Base-by-base conservation (phyloP, 1,140 invertebrate species). In the Pomacea maculata region DNA sequence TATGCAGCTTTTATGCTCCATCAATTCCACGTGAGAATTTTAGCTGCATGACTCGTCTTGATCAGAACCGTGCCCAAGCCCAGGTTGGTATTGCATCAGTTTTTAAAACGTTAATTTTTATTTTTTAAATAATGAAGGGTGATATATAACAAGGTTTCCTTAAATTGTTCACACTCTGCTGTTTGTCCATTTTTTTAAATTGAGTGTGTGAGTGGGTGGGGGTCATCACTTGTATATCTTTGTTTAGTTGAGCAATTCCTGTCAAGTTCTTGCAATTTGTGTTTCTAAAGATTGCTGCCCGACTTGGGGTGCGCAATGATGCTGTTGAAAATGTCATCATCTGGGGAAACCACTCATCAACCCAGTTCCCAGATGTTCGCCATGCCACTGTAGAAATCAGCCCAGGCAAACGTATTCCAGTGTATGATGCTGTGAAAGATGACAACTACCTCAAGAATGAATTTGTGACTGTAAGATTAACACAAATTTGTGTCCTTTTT, bases 321-420 rank as follows among this genome's bases (percentile, higher is more conserved):
- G 93, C 95, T 87, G 95, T 99, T 6, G 94, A 94, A 85, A 98
- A 99, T 90, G 95, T 98, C 11, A 96, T 98, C 80, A 99, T 99
- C 88, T 99, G 99, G 99, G 99, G 99, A 52, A 99, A 99, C 92
- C 99, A 99, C 89, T 99, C 98, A 1, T 97, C 97, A 11, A 99
- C 99, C 7, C 98, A 99, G 92, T 99, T 96, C 91, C 98, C 99
- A 29, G 98, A 99, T 94, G 95, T 96, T 17, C 93, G 93, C n/a
- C 95, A 98, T 90, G 97, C 97, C 34, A 87, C 83, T 55, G 92
- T 91, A 1, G 82, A 80, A 14, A 79, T 91, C 89, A 74, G 92
- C 93, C 86, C 92, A 90, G 87, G 93, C 90, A 55, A 94, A 93
- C 87, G 86, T 19, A 86, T 92, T 21, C 84, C 93, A 67, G 95